Evolutionary conservation across 2,888 invertebrate genomes (phyloP).

Genomic region (Anticlea derivata): DNA sequence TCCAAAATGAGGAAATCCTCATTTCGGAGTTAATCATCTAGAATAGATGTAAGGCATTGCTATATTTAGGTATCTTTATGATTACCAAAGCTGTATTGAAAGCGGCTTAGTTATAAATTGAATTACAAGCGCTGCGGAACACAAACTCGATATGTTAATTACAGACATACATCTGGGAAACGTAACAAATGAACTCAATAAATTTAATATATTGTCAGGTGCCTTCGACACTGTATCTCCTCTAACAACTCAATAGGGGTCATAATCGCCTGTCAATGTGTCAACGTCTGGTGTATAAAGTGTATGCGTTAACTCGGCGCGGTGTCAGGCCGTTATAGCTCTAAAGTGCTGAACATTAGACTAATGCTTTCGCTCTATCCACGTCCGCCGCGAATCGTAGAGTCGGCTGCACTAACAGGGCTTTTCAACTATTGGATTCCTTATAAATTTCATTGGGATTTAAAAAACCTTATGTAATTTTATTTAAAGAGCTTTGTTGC

Average conservation of each 20-base stretch:
- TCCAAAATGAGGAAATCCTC: too few species aligned
- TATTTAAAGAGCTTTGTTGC: too few species aligned
- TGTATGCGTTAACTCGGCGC: constrained; percentile 54
- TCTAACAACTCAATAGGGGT: constrained; percentile 55
- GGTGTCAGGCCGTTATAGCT: constrained; percentile 61
- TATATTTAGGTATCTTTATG: too few species aligned
- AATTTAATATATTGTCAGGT: constrained; percentile 56
- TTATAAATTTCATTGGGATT: neutral
- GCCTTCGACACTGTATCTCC: constrained; percentile 44
- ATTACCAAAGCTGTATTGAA: neutral
- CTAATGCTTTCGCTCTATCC: constrained; percentile 67
- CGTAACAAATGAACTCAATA: constrained; percentile 56
- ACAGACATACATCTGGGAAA: constrained; percentile 28
- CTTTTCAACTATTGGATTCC: constrained; percentile 41
- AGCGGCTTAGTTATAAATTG: constrained; percentile 7
- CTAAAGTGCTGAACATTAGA: constrained; percentile 70
- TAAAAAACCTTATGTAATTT: too few species aligned
- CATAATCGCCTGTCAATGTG: constrained; percentile 68
- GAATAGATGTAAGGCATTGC: too few species aligned
- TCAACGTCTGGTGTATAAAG: constrained; percentile 56
- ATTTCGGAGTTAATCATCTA: too few species aligned
- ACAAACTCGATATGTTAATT: constrained; percentile 33
- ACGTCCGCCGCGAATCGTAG: constrained; percentile 64
- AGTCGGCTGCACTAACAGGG: constrained; percentile 55
- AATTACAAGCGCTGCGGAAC: constrained; percentile 13